A percentile compares a stretch with the other conserved stretches of the same genome.
Conservation (phyloP, 2,888 invertebrate genomes). For the Papilio demoleus region DNA sequence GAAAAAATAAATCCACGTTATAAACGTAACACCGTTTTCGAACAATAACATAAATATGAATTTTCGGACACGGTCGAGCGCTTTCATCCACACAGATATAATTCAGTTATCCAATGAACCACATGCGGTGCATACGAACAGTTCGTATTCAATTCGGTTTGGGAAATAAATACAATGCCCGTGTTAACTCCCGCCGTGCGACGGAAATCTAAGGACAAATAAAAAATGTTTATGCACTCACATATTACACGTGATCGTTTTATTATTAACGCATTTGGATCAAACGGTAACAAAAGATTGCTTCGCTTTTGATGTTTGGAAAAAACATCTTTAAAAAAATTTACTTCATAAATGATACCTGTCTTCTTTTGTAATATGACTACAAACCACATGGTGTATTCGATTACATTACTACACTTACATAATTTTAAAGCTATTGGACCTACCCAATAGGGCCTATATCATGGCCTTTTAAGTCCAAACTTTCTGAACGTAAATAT, state of each 20-base stretch:
- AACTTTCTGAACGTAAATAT: not conserved
- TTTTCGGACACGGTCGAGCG: conserved; percentile 54
- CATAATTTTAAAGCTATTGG: not conserved
- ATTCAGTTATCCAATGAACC: conserved; percentile 75
- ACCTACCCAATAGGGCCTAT: not conserved
- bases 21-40: conserved; percentile 47
- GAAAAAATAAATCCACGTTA: conserved; percentile 30
- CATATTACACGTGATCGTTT: conserved; percentile 46
- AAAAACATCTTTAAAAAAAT: not conserved
- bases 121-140: conserved; percentile 68
- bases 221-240: conserved; percentile 56
- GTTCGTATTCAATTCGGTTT: conserved; percentile 62
- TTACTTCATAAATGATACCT: not conserved
- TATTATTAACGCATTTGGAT: conserved; percentile 39
- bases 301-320: conserved; percentile 27
- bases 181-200: conserved; percentile 72
- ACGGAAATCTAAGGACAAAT: conserved; percentile 64
- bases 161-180: conserved; percentile 65
- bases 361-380: not conserved
- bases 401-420: not conserved
- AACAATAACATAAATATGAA: conserved; percentile 60
- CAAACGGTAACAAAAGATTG: conserved; percentile 47
- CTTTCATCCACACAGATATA: conserved; percentile 67
- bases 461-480: not conserved
- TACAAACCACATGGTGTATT: not conserved